Evolutionary conservation across 2,797 vertebrate species (phyloP).

Genomic region (Liparis tanakae): DNA sequence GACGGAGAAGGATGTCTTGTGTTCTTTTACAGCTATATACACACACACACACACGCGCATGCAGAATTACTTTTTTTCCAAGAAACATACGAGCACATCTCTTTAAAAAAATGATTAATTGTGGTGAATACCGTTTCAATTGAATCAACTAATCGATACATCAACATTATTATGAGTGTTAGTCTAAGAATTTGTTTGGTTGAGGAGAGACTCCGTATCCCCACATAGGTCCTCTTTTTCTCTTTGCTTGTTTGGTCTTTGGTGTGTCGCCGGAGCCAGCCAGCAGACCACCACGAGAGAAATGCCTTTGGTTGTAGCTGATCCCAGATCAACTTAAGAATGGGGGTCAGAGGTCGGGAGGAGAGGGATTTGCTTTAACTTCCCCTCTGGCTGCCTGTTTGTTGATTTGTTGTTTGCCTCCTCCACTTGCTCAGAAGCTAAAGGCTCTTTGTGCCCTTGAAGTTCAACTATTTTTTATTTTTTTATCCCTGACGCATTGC

Average conservation of each 20-base stretch:
- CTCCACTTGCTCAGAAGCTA: conserved; percentile 24
- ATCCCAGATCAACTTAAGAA: conserved; percentile 9
- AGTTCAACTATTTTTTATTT: conserved; percentile 3
- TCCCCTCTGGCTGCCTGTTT: conserved; percentile 19
- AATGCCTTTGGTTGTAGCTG: conserved; percentile 12
- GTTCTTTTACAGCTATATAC: not conserved
- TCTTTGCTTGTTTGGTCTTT: conserved; percentile 8
- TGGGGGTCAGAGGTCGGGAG: conserved; percentile 15
- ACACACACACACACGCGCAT: conserved; percentile 10
- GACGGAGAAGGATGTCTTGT: not conserved
- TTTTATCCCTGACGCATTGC: conserved; percentile 17
- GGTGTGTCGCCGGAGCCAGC: not conserved
- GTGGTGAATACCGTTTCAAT: no score
- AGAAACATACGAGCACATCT: not conserved
- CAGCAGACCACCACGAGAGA: not conserved
- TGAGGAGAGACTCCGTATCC: not conserved
- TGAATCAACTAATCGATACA: no score
- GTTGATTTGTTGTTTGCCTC: conserved; percentile 25
- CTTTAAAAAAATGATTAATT: no score
- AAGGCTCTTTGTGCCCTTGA: conserved; percentile 35
- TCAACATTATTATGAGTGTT: no score
- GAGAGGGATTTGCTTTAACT: conserved; percentile 28
- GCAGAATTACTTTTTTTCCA: not conserved
- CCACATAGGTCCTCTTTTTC: not conserved
- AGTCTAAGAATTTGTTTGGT: not conserved